phyloP scores from a whole-genome alignment of 2,888 invertebrate genomes.

The Hirtodrosophila duncani region DNA sequence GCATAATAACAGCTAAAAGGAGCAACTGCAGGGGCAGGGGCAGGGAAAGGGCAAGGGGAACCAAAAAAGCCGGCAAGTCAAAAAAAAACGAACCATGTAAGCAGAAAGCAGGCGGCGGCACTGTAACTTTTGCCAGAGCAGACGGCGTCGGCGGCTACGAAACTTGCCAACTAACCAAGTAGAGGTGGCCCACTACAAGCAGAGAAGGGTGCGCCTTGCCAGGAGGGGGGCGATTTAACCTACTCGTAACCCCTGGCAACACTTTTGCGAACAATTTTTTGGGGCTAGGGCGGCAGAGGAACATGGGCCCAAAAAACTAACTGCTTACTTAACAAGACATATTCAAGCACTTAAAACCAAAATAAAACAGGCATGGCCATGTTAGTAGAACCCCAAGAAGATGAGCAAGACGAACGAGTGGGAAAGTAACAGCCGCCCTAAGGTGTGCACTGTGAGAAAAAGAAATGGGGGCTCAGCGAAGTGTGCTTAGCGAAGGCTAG shows the following conservation, averaged over 20 bases:
- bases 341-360: slow-evolving; percentile 72
- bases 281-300: not conserved
- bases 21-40: too few species aligned
- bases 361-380: slow-evolving; percentile 50
- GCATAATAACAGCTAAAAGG: too few species aligned
- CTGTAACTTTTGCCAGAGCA: slow-evolving; percentile 61
- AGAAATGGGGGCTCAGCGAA: too few species aligned
- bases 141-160: too few species aligned
- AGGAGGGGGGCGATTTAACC: not conserved
- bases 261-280: not conserved
- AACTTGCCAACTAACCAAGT: slow-evolving; percentile 39
- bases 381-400: not conserved
- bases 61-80: slow-evolving; percentile 8
- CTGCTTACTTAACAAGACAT: slow-evolving; percentile 70
- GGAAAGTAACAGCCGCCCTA: too few species aligned
- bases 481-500: too few species aligned
- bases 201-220: slow-evolving; percentile 6
- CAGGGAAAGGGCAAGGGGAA: slow-evolving; percentile 1
- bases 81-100: slow-evolving; percentile 2
- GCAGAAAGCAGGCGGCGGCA: slow-evolving; percentile 29
- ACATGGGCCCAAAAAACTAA: slow-evolving; percentile 59
- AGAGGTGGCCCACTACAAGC: too few species aligned
- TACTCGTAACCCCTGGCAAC: not conserved
- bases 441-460: too few species aligned
- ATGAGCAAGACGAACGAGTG: too few species aligned